Evolutionary conservation across 2,797 vertebrate genomes (phyloP), one percentile per base, ranked within the genome.

Genomic region (Miichthys miiuy): DNA sequence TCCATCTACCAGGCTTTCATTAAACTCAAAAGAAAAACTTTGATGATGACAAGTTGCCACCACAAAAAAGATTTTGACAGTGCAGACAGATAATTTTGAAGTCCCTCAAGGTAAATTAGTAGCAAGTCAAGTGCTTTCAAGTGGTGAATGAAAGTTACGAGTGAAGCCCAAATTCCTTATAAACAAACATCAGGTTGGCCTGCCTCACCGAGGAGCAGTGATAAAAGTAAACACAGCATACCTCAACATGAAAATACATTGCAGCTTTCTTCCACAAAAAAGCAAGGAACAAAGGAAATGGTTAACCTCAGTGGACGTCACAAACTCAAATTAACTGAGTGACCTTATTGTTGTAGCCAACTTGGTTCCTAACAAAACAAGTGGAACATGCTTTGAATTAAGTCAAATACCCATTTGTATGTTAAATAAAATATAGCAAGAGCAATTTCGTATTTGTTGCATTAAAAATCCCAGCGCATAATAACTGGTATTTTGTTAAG

Each of bases 101-200:
- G 92, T 92, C 83, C 80, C 88, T 90, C 75, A 80, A 93, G 91
- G 94, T 95, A 94, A 94, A 95, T 95, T 93, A 95, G 93, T 91
- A 95, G 94, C 88, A 83, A 94, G 91, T 92, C 86, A 84, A 93
- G 90, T 81, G 87, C 95, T 96, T 96, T 96, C 87, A 95, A 95
- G 95, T 96, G 95, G 94, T 88, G 90, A 93, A 95, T 92, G 91
- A 95, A 96, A 95, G 93, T 94, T 94, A 80, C 77, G 66, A 92
- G 92, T 78, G 88, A 92, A 94, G 89, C 84, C 89, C 60, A 79
- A 87, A 87, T 88, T 88, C 78, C 86, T 86, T 75, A 85, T 93
- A 93, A 94, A 95, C 91, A 95, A 95, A 94, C 93, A 93, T 80
- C 88, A 85, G 73, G 79, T 93, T 75, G 72, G 89, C 87, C 76